A percentile compares a stretch with the other conserved stretches of the same genome.
Evolutionary conservation across 2,888 invertebrate genomes (phyloP).

Genomic region (Dichetophora obliterata): DNA sequence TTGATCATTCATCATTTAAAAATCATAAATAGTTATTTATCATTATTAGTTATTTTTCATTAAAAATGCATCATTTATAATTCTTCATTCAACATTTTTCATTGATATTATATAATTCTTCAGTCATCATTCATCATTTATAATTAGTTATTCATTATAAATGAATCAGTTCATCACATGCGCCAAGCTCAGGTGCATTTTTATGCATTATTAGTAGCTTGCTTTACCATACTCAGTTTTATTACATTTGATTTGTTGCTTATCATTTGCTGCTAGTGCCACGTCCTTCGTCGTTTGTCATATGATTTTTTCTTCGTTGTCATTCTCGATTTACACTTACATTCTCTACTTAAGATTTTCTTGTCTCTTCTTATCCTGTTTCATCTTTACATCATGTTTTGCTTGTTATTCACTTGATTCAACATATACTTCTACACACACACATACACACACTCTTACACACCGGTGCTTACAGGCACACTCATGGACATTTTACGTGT

Average conservation of each 20-base stretch:
- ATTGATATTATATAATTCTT: too few species aligned
- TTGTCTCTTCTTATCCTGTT: neutral
- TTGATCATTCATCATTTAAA: too few species aligned
- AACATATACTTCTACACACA: neutral
- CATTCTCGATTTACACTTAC: neutral
- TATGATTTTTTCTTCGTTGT: neutral
- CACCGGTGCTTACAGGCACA: neutral
- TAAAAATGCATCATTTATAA: too few species aligned
- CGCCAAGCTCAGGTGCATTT: neutral
- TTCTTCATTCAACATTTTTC: too few species aligned
- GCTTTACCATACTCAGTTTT: neutral
- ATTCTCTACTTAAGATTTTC: neutral
- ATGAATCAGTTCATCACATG: neutral
- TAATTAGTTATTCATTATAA: too few species aligned
- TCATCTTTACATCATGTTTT: neutral
- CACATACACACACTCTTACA: neutral
- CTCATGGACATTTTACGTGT: neutral
- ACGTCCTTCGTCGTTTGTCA: neutral
- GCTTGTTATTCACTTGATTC: slow-evolving; percentile 1
- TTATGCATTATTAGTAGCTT: neutral
- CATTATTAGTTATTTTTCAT: too few species aligned
- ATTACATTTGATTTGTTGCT: neutral
- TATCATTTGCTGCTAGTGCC: too few species aligned
- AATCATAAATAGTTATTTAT: too few species aligned
- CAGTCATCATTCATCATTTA: too few species aligned